Base-by-base conservation (phyloP, 1,140 invertebrate genomes). In the Protaetia brevitarsis region DNA sequence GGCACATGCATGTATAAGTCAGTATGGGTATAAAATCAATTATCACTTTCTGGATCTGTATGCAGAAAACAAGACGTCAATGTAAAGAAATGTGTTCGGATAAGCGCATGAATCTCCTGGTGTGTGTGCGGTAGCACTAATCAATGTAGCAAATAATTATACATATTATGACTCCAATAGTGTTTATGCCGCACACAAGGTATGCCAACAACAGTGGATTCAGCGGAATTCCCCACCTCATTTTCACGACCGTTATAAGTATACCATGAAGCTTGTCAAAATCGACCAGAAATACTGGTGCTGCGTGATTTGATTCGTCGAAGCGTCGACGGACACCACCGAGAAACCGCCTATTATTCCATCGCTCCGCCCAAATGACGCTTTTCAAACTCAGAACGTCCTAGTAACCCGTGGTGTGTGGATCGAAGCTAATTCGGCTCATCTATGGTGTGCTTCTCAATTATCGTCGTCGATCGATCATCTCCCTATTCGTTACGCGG, bases 331-430 rank as follows among this genome's bases (percentile, higher is more conserved):
- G 36, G 64, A 71, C 68, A 41, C 64, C 66, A 27, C 28, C 3
- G 3, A 27, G 45, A 63, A 31, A 59, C 45, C 68, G 64, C 71
- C 68, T 60, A 62, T 61, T 37, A 34, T 7, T 27, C 28, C 23
- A 51, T 51, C 16, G 69, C 76, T 66, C 74, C 76, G 76, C 76
- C 76, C 69, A 64, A 67, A 66, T 31, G 41, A 64, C 58, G 60
- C 23, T 57, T 62, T 56, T 59, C 26, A 67, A 58, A 56, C 68
- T 76, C 76, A 78, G 76, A 78, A 70, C 69, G 72, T 70, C 71
- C 68, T 70, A 69, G 73, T 63, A 72, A 66, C 64, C 72, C 74
- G 74, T 69, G 63, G 63, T 29, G 74, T 71, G 66, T 71, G 73
- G 68, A 76, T 76, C 76, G 70, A 72, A 28, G 41, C 19, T 51